Base-by-base conservation (phyloP, 2,113 vertebrate species). In the Hirundichthys speculiger region DNA sequence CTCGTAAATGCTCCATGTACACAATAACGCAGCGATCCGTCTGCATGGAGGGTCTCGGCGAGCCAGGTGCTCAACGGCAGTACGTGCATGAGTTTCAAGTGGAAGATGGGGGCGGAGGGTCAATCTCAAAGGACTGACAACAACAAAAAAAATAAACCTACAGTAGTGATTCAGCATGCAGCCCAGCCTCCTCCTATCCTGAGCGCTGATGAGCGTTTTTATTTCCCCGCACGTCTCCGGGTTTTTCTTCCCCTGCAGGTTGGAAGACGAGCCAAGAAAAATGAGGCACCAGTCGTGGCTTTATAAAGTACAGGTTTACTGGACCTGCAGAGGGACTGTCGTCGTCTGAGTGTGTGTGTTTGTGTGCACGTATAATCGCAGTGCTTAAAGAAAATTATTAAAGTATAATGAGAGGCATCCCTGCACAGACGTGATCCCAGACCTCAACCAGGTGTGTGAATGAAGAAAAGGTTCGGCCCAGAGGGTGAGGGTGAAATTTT, bases 321-420 rank as follows among this genome's bases (percentile, higher is more conserved):
- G 16, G 74, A 53, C 42, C 55, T 41, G 34, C 55, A 47, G 72
- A 57, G 40, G 38, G n/a, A 68, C 7, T 63, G 64, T 60, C 52
- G 60, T 46, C 75, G 42, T 69, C 8, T 70, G 39, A 66, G 10
- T 50, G 40, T 64, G 51, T 69, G 56, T 63, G 57, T 59, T 21
- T 54, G 55, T 57, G 30, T 70, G 57, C 39, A 39, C 27, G 50
- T 5, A 7, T 42, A 48, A 24, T 48, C 47, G 64, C 45, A 53
- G 30, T 52, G 41, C 52, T 48, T 43, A 58, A 78, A 64, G 58
- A 73, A 75, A 73, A 67, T 75, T 75, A 79, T 84, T 59, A 73
- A 73, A 73, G 40, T 42, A 46, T 73, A 75, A 75, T 84, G 75
- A 84, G 30, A 75, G 69, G 47, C 53, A 78, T 61, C 66, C 64